phyloP scores from a whole-genome alignment of 2,113 vertebrate genomes.

The Hiodon tergisus region DNA sequence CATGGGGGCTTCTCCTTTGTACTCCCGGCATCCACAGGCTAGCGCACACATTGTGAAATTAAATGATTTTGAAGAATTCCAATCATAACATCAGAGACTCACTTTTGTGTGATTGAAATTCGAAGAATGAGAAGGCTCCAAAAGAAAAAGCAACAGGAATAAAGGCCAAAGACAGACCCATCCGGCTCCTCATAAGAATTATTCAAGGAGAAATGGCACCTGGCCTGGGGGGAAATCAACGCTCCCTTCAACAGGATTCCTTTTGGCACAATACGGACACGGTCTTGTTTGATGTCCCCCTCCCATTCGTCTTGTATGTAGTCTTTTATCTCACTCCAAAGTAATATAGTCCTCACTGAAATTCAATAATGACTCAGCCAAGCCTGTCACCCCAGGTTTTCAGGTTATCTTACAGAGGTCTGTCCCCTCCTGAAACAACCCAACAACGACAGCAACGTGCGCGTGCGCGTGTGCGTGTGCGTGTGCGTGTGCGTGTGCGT shows the following conservation, averaged over 20 bases:
- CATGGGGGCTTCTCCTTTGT: constrained; percentile 38
- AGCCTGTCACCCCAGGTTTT: constrained; percentile 92
- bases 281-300: constrained; percentile 95
- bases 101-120: constrained; percentile 42
- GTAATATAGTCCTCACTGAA: constrained; percentile 92
- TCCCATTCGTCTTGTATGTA: constrained; percentile 90
- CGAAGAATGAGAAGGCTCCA: constrained; percentile 27
- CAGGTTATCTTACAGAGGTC: constrained; percentile 85
- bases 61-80: constrained; percentile 60
- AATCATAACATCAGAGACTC: constrained; percentile 49
- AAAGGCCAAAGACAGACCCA: constrained; percentile 71
- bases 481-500: constrained; percentile 47
- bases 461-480: background rate
- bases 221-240: constrained; percentile 87
- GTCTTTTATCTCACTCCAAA: constrained; percentile 98
- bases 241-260: constrained; percentile 84
- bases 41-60: constrained; percentile 47
- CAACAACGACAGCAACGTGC: constrained; percentile 28
- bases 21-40: constrained; percentile 41
- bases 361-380: constrained; percentile 93
- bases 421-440: constrained; percentile 62
- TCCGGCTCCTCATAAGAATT: constrained; percentile 78
- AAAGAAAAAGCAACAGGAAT: constrained; percentile 56
- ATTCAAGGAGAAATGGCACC: constrained; percentile 79
- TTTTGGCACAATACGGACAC: constrained; percentile 90